Evolutionary conservation across 2,888 invertebrate genomes (phyloP).

Genomic region (Cyrtodaria siliqua): DNA sequence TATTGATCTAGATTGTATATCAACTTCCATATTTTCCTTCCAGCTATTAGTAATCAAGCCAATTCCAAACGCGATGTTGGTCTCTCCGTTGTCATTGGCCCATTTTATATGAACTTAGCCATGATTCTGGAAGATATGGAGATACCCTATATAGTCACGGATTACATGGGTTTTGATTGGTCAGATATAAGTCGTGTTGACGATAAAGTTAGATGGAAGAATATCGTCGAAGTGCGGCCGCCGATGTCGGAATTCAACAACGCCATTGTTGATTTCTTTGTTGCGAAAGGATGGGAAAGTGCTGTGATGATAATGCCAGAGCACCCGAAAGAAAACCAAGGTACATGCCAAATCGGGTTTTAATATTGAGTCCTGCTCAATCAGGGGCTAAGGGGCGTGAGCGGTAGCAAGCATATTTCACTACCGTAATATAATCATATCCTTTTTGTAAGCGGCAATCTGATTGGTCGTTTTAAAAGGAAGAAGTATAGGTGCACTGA

Average conservation of each 20-base stretch:
- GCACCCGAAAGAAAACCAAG: conserved; percentile 75
- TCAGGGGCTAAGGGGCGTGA: too few species aligned
- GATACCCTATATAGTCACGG: conserved; percentile 80
- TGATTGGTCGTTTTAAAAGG: too few species aligned
- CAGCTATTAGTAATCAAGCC: conserved; percentile 52
- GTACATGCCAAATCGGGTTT: too few species aligned
- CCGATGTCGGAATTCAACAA: conserved; percentile 75
- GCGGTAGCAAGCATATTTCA: too few species aligned
- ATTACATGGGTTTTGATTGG: conserved; percentile 80
- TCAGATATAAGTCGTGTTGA: conserved; percentile 77
- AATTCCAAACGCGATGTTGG: conserved; percentile 39
- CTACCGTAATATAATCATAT: too few species aligned
- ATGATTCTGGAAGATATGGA: conserved; percentile 70
- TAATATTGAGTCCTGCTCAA: too few species aligned
- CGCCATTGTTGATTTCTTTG: conserved; percentile 78
- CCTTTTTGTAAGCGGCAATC: too few species aligned
- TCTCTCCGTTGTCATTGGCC: conserved; percentile 76
- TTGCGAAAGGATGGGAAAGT: conserved; percentile 68
- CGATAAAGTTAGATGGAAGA: conserved; percentile 76
- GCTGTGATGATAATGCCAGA: conserved; percentile 79
- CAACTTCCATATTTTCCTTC: background rate
- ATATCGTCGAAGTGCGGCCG: conserved; percentile 77
- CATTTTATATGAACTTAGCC: conserved; percentile 80
- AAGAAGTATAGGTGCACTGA: too few species aligned
- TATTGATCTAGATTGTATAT: too few species aligned